Conservation (phyloP, 2,888 invertebrate species). For the Prosapia bicincta region DNA sequence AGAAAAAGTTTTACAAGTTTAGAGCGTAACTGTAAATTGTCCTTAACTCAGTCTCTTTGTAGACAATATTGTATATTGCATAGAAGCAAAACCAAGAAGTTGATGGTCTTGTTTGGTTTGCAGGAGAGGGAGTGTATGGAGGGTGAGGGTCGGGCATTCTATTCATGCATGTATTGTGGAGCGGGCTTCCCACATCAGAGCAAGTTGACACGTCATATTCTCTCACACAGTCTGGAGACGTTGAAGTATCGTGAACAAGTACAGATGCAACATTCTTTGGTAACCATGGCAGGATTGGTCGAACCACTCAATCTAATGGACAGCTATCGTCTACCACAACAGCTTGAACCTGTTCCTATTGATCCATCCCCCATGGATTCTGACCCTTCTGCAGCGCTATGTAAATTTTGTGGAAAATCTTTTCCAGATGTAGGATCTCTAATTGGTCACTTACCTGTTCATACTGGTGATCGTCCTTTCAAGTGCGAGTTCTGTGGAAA, state of each 20-base stretch:
- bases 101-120: constrained; percentile 70
- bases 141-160: constrained; percentile 49
- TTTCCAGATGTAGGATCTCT: constrained; percentile 87
- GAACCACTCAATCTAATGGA: constrained; percentile 46
- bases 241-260: constrained; percentile 79
- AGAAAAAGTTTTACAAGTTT: neutral
- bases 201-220: constrained; percentile 85
- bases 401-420: constrained; percentile 91
- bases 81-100: constrained; percentile 65
- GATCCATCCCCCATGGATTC: constrained; percentile 56
- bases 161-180: constrained; percentile 87
- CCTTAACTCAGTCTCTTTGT: neutral
- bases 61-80: neutral
- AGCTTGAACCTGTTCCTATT: constrained; percentile 44
- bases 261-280: constrained; percentile 50
- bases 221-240: constrained; percentile 78
- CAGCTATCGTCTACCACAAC: constrained; percentile 35
- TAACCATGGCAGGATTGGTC: constrained; percentile 47
- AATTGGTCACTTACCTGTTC: constrained; percentile 82
- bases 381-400: constrained; percentile 63
- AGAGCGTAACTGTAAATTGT: neutral
- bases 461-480: constrained; percentile 87
- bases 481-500: constrained; percentile 94
- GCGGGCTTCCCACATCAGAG: constrained; percentile 85
- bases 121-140: constrained; percentile 88